Evolutionary conservation across 2,797 vertebrate genomes (phyloP).

Genomic region (Falco naumanni): DNA sequence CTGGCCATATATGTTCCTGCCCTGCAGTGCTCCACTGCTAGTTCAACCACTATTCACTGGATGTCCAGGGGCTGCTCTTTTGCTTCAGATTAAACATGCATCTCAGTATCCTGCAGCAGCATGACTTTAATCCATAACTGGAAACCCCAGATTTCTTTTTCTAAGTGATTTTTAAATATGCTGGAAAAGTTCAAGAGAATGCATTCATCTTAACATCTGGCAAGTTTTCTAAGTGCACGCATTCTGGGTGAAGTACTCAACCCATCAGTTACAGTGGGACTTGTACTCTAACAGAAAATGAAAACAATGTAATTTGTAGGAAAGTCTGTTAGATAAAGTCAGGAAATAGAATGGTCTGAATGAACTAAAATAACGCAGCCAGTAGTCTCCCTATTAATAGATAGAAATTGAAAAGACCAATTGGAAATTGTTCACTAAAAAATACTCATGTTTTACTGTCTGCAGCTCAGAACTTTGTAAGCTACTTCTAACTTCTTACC

Average conservation of each 20-base stretch:
- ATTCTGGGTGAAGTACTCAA: neutral
- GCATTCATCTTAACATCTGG: neutral
- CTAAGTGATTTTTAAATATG: neutral
- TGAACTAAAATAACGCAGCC: neutral
- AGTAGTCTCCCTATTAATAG: neutral
- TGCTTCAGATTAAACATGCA: neutral
- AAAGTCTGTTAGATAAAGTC: neutral
- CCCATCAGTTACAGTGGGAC: neutral
- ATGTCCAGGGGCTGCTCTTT: neutral
- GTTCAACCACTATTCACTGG: neutral
- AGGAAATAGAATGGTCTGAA: neutral
- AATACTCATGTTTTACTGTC: neutral
- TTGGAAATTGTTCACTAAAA: neutral
- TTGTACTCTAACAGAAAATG: neutral
- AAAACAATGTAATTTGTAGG: neutral
- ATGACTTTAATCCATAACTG: neutral
- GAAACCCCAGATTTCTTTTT: neutral
- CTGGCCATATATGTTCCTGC: rapidly evolving
- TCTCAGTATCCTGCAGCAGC: neutral
- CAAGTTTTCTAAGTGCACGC: neutral
- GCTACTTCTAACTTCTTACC: neutral
- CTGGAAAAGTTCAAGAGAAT: neutral
- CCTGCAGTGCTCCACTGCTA: neutral
- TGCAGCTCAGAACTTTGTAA: neutral
- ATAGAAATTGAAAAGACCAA: neutral